A percentile compares a stretch with the other conserved stretches of the same genome.
Conservation (phyloP, 2,888 invertebrate species). For the Xestoiulus laeticollis region DNA sequence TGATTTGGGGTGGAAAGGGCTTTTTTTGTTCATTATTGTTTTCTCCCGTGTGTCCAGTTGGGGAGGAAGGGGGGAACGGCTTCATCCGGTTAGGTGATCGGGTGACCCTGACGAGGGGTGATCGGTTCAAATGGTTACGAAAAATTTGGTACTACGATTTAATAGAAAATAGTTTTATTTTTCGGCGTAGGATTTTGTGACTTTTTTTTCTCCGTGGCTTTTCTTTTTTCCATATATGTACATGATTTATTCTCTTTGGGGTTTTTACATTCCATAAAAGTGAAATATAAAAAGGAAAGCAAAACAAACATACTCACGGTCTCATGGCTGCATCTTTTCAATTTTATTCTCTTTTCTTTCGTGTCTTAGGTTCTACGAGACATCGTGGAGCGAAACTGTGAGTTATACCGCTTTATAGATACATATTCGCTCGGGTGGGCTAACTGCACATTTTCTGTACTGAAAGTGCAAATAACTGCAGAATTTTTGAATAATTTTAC, state of each 20-base stretch:
- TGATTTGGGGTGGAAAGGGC: background rate
- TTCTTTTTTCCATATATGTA: constrained; percentile 4
- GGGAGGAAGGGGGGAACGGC: background rate
- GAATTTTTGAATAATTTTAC: no score
- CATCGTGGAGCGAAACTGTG: no score
- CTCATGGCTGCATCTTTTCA: no score
- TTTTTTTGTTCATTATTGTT: background rate
- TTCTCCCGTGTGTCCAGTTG: background rate
- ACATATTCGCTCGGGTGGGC: no score
- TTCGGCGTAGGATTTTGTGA: background rate
- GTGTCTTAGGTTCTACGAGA: background rate
- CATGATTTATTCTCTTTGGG: background rate
- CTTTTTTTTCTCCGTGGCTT: background rate
- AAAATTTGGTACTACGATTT: background rate
- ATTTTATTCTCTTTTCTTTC: background rate
- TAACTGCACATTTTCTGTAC: no score
- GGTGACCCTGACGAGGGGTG: background rate
- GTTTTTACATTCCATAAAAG: constrained; percentile 43
- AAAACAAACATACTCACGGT: background rate
- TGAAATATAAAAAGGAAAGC: constrained; percentile 16
- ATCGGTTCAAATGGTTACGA: background rate
- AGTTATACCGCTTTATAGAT: no score
- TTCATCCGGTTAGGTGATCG: background rate
- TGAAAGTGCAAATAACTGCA: no score
- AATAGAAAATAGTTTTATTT: background rate